These are phyloP conservation scores for Sigmodon hispidus DNA, from an alignment of 2,113 vertebrate species.

Conservation along the genomic window DNA sequence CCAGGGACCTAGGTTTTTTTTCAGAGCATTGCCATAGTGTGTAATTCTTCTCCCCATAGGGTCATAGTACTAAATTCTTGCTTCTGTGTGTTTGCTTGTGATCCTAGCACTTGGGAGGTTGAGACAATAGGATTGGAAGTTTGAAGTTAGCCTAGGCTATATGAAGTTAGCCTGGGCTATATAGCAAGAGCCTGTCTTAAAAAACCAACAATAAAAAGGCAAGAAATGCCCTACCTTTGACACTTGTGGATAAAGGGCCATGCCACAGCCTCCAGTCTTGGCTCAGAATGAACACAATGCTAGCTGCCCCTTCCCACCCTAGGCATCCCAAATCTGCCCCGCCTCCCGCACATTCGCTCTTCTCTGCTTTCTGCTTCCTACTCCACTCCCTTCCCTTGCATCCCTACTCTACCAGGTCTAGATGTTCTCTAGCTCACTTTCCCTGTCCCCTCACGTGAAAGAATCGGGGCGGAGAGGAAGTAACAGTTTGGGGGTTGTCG, in stretches of 20 bases:
- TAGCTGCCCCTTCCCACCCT: neutral
- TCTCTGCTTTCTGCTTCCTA: neutral
- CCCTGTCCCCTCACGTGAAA: neutral
- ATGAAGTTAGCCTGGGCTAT: neutral
- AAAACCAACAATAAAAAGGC: neutral
- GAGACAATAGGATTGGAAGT: neutral
- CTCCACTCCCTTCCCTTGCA: neutral
- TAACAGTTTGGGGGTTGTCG: neutral
- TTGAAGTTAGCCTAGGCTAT: neutral
- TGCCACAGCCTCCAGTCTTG: neutral
- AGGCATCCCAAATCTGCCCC: neutral
- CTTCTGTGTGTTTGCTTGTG: neutral
- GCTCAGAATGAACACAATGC: neutral
- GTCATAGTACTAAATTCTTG: neutral
- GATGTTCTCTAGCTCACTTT: neutral
- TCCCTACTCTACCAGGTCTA: neutral
- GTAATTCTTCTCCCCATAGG: neutral
- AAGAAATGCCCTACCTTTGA: neutral
- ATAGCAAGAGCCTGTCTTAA: neutral
- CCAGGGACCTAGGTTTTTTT: neutral
- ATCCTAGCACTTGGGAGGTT: neutral
- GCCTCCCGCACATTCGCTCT: neutral
- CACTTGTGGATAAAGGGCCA: neutral
- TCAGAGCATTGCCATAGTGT: neutral
- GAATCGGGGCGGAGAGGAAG: neutral